Conservation (phyloP, 2,888 invertebrate genomes). For the Caradrina kadenii region DNA sequence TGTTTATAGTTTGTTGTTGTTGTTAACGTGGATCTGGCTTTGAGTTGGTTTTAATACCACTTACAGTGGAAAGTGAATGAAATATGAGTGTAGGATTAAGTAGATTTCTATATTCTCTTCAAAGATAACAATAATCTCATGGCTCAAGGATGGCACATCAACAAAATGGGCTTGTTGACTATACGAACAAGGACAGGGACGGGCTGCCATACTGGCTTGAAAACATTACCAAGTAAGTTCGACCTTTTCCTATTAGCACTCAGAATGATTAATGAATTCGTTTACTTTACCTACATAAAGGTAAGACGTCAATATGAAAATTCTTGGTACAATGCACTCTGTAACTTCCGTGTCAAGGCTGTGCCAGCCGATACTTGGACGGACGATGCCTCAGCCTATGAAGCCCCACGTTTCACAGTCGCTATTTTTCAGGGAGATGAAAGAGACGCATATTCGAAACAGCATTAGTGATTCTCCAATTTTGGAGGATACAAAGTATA, state of each 20-base stretch:
- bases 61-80: slow-evolving; percentile 36
- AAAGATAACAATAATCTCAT: slow-evolving; percentile 72
- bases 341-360: slow-evolving; percentile 75
- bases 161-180: slow-evolving; percentile 80
- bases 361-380: slow-evolving; percentile 56
- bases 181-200: slow-evolving; percentile 76
- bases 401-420: slow-evolving; percentile 22
- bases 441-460: slow-evolving; percentile 83
- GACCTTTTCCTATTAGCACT: slow-evolving; percentile 43
- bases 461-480: slow-evolving; percentile 70
- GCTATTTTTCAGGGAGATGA: slow-evolving; percentile 81
- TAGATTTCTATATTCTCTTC: slow-evolving; percentile 49
- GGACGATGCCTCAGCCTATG: slow-evolving; percentile 15
- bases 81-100: slow-evolving; percentile 50
- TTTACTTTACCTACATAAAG: slow-evolving; percentile 48
- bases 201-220: slow-evolving; percentile 82
- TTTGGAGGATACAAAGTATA: slow-evolving; percentile 67
- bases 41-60: slow-evolving; percentile 23
- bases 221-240: slow-evolving; percentile 85
- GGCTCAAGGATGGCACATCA: slow-evolving; percentile 85
- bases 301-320: slow-evolving; percentile 67
- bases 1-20: slow-evolving; percentile 22
- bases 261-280: slow-evolving; percentile 72
- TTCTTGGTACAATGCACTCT: slow-evolving; percentile 68
- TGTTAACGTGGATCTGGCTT: slow-evolving; percentile 29